Conservation (phyloP, 2,888 invertebrate species). For the Odontocolon sp. region DNA sequence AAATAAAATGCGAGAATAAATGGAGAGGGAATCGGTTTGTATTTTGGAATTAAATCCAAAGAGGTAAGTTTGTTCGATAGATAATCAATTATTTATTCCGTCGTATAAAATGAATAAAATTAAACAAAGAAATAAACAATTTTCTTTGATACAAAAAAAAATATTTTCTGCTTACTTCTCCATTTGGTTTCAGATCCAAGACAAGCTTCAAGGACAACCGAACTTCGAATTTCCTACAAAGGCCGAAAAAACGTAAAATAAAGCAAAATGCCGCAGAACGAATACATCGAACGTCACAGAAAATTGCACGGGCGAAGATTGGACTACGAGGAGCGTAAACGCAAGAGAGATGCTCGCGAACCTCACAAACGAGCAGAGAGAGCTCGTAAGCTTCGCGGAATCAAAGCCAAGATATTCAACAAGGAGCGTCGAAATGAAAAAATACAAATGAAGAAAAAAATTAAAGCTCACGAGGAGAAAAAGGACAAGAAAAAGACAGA, state of each 20-base stretch:
- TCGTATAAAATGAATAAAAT: background rate
- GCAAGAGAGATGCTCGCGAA: conserved; percentile 97
- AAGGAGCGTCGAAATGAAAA: conserved; percentile 98
- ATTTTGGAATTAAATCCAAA: no score
- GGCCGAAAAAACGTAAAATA: background rate
- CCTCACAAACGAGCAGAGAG: conserved; percentile 95
- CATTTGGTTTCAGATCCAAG: conserved; percentile 45
- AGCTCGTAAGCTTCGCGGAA: conserved; percentile 95
- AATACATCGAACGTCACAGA: conserved; percentile 98
- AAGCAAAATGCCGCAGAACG: conserved; percentile 97
- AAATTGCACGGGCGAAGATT: conserved; percentile 97
- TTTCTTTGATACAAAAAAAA: no score
- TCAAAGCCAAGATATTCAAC: conserved; percentile 98
- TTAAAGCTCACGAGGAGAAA: conserved; percentile 98
- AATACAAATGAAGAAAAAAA: conserved; percentile 99
- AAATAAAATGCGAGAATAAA: background rate
- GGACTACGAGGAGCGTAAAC: conserved; percentile 98
- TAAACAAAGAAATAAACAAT: no score
- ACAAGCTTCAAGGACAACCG: background rate
- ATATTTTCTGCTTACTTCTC: conserved; percentile 21
- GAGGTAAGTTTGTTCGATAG: conserved; percentile 47
- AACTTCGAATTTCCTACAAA: no score
- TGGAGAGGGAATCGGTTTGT: no score
- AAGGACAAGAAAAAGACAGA: conserved; percentile 92
- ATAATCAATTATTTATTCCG: conserved; percentile 2